These are phyloP conservation scores for Thecocarcelia acutangulata DNA, from an alignment of 2,888 invertebrate species.

Conservation along the genomic window DNA sequence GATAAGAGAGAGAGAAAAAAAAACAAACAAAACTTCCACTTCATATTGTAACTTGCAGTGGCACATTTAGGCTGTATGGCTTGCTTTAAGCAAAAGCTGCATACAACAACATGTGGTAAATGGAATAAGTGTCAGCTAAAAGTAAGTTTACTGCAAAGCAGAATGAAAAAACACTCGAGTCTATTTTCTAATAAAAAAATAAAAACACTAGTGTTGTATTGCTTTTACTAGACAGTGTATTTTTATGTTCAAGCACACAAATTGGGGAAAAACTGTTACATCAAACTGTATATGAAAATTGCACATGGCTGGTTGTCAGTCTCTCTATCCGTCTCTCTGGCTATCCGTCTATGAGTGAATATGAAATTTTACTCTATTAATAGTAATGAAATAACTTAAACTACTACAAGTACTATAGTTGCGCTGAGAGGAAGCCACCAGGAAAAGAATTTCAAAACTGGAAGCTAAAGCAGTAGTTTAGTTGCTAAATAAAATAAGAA, in stretches of 20 bases:
- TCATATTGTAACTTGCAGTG: constrained; percentile 33
- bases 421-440: constrained; percentile 21
- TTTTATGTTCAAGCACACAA: background rate
- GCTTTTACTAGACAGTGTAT: no score
- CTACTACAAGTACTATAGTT: background rate
- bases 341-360: constrained; percentile 12
- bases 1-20: constrained; percentile 20
- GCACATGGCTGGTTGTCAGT: background rate
- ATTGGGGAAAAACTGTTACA: constrained; percentile 3
- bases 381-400: constrained; percentile 28
- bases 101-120: constrained; percentile 17
- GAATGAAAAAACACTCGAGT: no score
- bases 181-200: no score
- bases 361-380: constrained; percentile 32
- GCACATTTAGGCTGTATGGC: constrained; percentile 18
- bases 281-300: constrained; percentile 17
- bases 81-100: constrained; percentile 46
- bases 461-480: constrained; percentile 4
- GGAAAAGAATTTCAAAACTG: constrained; percentile 35
- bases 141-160: background rate
- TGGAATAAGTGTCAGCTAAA: background rate
- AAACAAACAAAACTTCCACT: background rate
- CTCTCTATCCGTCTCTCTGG: background rate
- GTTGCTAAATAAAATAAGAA: background rate
- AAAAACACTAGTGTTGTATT: no score